Conservation (phyloP, 1,140 invertebrate species). For the Drosophila gunungcola region DNA sequence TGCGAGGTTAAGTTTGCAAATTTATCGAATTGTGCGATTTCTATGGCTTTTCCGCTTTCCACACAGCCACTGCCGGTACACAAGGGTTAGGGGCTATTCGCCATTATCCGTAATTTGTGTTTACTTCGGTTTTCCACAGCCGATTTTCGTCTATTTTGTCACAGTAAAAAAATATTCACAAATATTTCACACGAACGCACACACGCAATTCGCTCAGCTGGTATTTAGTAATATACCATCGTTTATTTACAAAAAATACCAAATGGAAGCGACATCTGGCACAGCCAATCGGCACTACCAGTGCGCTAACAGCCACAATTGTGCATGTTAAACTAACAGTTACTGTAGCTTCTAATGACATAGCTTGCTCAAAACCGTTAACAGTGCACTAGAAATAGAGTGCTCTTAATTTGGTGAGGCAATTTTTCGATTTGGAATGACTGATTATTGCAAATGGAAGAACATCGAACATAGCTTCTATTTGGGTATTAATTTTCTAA, state of each 20-base stretch:
- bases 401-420: too few species aligned
- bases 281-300: background rate
- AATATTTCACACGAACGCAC: constrained; percentile 39
- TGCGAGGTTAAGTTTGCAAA: constrained; percentile 75
- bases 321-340: background rate
- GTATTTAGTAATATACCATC: constrained; percentile 8
- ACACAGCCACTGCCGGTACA: constrained; percentile 12
- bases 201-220: constrained; percentile 57
- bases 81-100: constrained; percentile 21
- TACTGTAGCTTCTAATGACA: too few species aligned
- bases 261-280: constrained; percentile 9
- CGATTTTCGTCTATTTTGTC: constrained; percentile 64
- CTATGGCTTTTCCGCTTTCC: constrained; percentile 17
- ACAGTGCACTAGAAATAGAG: too few species aligned
- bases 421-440: too few species aligned
- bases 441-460: too few species aligned
- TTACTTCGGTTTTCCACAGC: constrained; percentile 36
- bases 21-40: constrained; percentile 39
- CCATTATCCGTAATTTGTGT: constrained; percentile 31
- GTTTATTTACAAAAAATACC: constrained; percentile 9
- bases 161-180: constrained; percentile 71
- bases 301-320: constrained; percentile 22
- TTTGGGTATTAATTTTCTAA: too few species aligned
- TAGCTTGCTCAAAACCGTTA: too few species aligned
- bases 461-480: too few species aligned